Conservation (phyloP, 2,888 invertebrate genomes). For the Nemurella pictetii region DNA sequence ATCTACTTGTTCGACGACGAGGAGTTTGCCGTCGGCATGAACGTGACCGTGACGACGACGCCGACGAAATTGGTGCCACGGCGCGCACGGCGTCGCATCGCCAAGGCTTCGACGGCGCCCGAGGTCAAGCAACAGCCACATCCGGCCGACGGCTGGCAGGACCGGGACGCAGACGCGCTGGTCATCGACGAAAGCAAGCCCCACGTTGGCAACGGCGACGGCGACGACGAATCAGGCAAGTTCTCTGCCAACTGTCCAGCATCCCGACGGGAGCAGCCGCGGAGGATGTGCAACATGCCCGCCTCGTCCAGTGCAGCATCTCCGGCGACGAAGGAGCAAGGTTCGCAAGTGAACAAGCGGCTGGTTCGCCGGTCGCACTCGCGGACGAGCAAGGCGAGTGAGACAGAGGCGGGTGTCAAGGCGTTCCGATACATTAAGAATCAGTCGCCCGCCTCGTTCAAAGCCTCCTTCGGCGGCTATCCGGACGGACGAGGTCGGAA, state of each 20-base stretch:
- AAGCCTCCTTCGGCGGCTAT: not conserved
- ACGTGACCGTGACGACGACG: constrained; percentile 28
- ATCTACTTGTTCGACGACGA: not conserved
- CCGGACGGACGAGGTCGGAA: not conserved
- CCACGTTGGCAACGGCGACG: too few relatives aligned
- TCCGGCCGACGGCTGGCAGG: not conserved
- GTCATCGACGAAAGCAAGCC: too few relatives aligned
- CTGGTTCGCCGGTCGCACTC: not conserved
- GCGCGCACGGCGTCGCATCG: not conserved
- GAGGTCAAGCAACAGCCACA: not conserved
- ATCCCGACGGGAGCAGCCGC: not conserved
- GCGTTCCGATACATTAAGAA: not conserved
- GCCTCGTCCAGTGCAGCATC: not conserved
- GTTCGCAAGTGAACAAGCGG: not conserved
- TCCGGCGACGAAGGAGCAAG: not conserved
- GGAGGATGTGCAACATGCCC: not conserved
- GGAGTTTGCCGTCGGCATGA: constrained; percentile 46
- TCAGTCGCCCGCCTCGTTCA: not conserved
- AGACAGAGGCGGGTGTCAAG: not conserved
- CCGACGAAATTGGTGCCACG: constrained; percentile 37
- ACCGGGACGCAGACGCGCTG: too few relatives aligned
- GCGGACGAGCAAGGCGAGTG: not conserved
- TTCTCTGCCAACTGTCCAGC: not conserved
- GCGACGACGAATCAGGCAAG: too few relatives aligned
- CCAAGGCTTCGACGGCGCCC: not conserved